Evolutionary conservation across 1,140 invertebrate species (phyloP), one percentile per base, ranked within the genome.

Genomic region (Lordiphosa collinella): DNA sequence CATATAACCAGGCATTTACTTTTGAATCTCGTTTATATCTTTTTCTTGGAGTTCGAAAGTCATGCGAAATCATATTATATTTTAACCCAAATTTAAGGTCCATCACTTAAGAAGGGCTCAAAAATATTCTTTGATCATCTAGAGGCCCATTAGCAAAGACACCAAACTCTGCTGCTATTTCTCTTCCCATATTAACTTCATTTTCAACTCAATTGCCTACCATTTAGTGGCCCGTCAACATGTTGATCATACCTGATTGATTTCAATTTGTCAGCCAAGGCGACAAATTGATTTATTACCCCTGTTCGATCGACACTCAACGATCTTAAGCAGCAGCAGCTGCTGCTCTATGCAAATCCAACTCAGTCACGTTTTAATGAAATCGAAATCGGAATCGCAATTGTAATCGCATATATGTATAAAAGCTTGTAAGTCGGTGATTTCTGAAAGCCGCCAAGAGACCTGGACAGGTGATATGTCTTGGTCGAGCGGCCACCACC

Each of bases 251-350:
- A 66, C 62, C 66, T 85, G 78, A 82, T 82, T 78, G 79, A 82
- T 82, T 66, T 49, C 59, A 72, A 76, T 80, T 80, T 61, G 75
- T 72, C 76, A 63, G 71, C 32, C 58, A 36, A 48, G 60, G 73
- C 60, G 80, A 85, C 78, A 85, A 79, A 84, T 78, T 78, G 79
- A 84, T 85, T 73, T 85, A 86, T 86, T 53, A 43, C 53, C 54
- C 53, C 49, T 70, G 57, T 60, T 67, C 62, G 63, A 66, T 58
- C 50, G 47, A 54, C 22, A 48, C 74, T 80, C 62, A 46, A 49
- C 65, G 58, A 79, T 80, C 75, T 55, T 29, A 8, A 29, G 25
- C 25, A 8, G 32, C 36, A 58, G 63, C 53, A 51, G 31, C 41
- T 55, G 40, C 38, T 35, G 58, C 49, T 82, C 72, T 82, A 85